These are phyloP conservation scores for Knipowitschia caucasica DNA, from an alignment of 2,797 vertebrate species.

Conservation along the genomic window DNA sequence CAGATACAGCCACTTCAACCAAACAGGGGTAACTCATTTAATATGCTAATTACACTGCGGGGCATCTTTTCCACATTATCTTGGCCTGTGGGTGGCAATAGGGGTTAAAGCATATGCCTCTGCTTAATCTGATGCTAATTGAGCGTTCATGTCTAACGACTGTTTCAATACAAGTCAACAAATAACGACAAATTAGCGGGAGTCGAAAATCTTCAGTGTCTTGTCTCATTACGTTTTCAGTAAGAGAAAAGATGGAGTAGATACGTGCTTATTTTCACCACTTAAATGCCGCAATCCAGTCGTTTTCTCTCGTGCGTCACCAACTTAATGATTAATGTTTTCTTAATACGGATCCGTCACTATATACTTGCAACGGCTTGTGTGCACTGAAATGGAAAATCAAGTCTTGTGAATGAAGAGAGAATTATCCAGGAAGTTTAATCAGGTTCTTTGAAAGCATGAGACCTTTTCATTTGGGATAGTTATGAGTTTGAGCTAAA, in stretches of 20 bases:
- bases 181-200: constrained; percentile 43
- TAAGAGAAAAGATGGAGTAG: not conserved
- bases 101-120: constrained; percentile 37
- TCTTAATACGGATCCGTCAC: constrained; percentile 8
- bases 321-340: constrained; percentile 8
- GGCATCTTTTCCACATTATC: constrained; percentile 46
- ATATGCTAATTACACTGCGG: constrained; percentile 67
- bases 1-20: constrained; percentile 55
- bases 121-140: constrained; percentile 48
- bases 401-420: constrained; percentile 19
- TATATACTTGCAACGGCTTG: not conserved
- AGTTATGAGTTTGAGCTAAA: constrained; percentile 18
- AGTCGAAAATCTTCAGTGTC: constrained; percentile 23
- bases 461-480: constrained; percentile 25
- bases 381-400: constrained; percentile 19
- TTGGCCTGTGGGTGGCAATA: constrained; percentile 24
- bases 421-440: constrained; percentile 12
- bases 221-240: constrained; percentile 13
- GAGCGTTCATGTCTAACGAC: constrained; percentile 40
- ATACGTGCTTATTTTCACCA: not conserved
- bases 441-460: constrained; percentile 18
- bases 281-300: not conserved
- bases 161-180: constrained; percentile 19
- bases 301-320: not conserved
- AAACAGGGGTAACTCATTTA: constrained; percentile 59